Conservation (phyloP, 2,797 vertebrate genomes). For the Choloepus didactylus region DNA sequence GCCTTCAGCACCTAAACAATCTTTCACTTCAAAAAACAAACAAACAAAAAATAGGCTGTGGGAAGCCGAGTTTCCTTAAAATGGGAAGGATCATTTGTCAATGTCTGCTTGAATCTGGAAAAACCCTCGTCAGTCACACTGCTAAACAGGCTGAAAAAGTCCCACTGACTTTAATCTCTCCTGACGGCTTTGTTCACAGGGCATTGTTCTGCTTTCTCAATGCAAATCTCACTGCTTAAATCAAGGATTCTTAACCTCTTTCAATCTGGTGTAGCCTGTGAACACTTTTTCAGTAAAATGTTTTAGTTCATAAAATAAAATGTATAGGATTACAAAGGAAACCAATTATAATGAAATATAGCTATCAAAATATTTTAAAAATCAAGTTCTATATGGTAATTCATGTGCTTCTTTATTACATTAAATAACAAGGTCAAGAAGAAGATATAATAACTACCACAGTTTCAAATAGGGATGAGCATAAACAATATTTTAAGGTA, state of each 20-base stretch:
- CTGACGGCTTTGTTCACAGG: not conserved
- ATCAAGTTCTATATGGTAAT: not conserved
- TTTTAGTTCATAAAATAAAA: not conserved
- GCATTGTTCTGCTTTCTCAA: not conserved
- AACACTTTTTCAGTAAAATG: not conserved
- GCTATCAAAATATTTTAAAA: not conserved
- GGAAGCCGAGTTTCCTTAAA: too few relatives aligned
- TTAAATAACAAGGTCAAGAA: not conserved
- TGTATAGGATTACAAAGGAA: not conserved
- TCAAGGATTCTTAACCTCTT: not conserved
- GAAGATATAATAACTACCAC: not conserved
- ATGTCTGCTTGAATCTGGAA: too few relatives aligned
- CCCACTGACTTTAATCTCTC: not conserved
- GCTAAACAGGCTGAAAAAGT: too few relatives aligned
- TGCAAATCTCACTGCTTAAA: not conserved
- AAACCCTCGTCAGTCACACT: too few relatives aligned
- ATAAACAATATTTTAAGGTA: not conserved
- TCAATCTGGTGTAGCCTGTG: not conserved
- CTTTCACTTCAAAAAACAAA: too few relatives aligned
- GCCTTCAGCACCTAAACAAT: too few relatives aligned
- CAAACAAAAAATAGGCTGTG: too few relatives aligned
- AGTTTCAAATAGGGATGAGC: not conserved
- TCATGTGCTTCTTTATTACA: not conserved
- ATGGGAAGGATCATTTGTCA: too few relatives aligned
- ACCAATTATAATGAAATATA: not conserved